A percentile compares a stretch with the other conserved stretches of the same genome.
Conservation (phyloP, 1,140 invertebrate species). For the Idris sp. region DNA sequence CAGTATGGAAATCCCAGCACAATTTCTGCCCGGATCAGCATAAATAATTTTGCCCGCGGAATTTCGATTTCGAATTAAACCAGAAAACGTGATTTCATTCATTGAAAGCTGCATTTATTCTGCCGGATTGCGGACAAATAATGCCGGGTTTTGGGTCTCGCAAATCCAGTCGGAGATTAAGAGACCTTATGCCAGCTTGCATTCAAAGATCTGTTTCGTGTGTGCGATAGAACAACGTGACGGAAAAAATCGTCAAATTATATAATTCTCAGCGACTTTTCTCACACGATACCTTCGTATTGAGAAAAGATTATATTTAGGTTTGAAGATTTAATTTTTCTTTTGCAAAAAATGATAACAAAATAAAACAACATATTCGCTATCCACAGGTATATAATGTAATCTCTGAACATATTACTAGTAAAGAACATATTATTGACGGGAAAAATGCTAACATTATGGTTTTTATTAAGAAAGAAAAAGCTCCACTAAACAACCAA, state of each 20-base stretch:
- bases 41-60: constrained; percentile 34
- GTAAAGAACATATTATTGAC: too few species aligned
- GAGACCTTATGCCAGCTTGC: constrained; percentile 23
- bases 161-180: constrained; percentile 44
- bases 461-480: too few species aligned
- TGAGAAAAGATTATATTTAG: too few species aligned
- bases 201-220: constrained; percentile 45
- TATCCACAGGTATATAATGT: too few species aligned
- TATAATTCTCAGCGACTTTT: constrained; percentile 12
- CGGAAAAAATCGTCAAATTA: constrained; percentile 45
- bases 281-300: too few species aligned
- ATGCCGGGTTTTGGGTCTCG: constrained; percentile 20
- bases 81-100: constrained; percentile 35
- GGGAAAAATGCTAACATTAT: too few species aligned
- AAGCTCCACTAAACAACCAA: too few species aligned
- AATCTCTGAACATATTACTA: too few species aligned
- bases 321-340: too few species aligned
- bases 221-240: constrained; percentile 48
- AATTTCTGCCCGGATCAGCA: constrained; percentile 19
- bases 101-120: constrained; percentile 23
- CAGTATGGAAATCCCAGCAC: constrained; percentile 18
- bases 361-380: too few species aligned
- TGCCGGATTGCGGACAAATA: constrained; percentile 41
- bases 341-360: too few species aligned
- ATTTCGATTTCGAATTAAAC: constrained; percentile 37